These are phyloP conservation scores for Cepaea hortensis DNA, from an alignment of 2,888 invertebrate species.

Conservation along the genomic window DNA sequence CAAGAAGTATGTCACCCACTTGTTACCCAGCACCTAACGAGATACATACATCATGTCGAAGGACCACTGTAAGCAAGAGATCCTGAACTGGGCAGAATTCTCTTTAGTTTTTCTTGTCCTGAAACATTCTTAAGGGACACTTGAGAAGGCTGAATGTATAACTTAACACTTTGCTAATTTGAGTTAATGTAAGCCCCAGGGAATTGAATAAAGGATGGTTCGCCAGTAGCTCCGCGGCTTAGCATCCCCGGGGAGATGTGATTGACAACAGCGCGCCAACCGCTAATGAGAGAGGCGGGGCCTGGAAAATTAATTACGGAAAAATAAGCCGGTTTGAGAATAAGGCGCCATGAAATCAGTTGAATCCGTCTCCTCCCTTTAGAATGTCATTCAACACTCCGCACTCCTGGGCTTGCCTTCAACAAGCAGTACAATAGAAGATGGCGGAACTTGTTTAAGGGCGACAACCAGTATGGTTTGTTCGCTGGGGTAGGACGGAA, in stretches of 20 bases:
- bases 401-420: background rate
- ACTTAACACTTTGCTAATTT: constrained; percentile 31
- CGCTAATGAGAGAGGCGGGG: constrained; percentile 46
- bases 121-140: background rate
- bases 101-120: background rate
- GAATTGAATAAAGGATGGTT: constrained; percentile 43
- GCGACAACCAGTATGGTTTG: background rate
- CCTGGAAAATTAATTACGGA: constrained; percentile 45
- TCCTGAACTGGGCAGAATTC: background rate
- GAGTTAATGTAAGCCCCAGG: constrained; percentile 6
- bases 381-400: background rate
- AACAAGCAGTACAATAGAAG: background rate
- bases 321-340: constrained; percentile 43
- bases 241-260: constrained; percentile 37
- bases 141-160: constrained; percentile 16
- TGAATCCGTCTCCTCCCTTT: background rate
- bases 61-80: background rate
- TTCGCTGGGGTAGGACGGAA: background rate
- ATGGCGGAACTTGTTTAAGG: background rate
- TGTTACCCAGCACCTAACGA: no score
- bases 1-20: no score
- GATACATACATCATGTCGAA: no score
- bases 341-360: background rate
- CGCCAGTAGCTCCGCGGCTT: constrained; percentile 22
- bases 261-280: constrained; percentile 41